Percentiles rank a stretch among this genome's conserved stretches.
Conservation (phyloP, 2,888 invertebrate species). For the Lithodes maja region DNA sequence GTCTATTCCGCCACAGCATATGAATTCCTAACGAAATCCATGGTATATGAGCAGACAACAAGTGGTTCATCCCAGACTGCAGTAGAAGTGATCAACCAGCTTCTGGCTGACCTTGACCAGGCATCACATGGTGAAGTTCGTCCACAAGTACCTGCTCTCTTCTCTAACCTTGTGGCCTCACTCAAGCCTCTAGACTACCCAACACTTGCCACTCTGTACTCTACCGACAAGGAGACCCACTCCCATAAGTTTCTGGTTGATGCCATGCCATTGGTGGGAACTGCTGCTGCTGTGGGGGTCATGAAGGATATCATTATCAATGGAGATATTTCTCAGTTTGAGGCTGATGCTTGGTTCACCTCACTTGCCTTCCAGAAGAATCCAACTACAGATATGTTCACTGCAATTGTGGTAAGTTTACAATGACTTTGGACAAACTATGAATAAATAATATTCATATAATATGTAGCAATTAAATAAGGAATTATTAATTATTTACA, state of each 20-base stretch:
- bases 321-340: constrained; percentile 80
- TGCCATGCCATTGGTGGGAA: constrained; percentile 90
- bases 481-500: no score
- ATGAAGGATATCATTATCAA: constrained; percentile 88
- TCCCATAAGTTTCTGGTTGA: constrained; percentile 79
- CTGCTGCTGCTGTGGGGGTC: constrained; percentile 85
- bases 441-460: no score
- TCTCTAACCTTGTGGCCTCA: constrained; percentile 75
- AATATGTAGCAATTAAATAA: no score
- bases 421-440: background rate
- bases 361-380: constrained; percentile 85
- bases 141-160: constrained; percentile 75
- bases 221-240: constrained; percentile 64
- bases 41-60: constrained; percentile 70
- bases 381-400: constrained; percentile 76
- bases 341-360: constrained; percentile 87
- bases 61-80: constrained; percentile 45
- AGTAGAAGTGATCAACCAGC: constrained; percentile 32
- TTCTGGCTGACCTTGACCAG: constrained; percentile 71
- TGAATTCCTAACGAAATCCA: constrained; percentile 76
- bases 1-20: constrained; percentile 1
- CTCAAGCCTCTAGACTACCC: constrained; percentile 74
- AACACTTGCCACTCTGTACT: constrained; percentile 73
- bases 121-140: constrained; percentile 74
- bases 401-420: constrained; percentile 74